Evolutionary conservation across 2,888 invertebrate genomes (phyloP).

Genomic region (Patella ulyssiponensis): DNA sequence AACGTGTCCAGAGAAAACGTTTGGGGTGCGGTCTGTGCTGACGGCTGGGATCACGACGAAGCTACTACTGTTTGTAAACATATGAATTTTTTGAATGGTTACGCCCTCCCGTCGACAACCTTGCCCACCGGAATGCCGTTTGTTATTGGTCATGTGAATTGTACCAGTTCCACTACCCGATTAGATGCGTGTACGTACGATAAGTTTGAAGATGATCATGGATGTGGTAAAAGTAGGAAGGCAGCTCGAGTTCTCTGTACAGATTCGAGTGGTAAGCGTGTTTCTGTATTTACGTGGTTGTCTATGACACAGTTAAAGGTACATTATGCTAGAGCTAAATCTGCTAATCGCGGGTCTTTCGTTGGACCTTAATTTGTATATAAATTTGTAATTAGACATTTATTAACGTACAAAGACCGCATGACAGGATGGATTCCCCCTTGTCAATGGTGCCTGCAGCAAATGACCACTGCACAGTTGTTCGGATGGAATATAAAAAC

Average conservation of each 20-base stretch:
- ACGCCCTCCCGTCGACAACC: conserved; percentile 20
- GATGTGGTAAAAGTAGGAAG: conserved; percentile 36
- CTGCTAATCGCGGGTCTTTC: too few relatives aligned
- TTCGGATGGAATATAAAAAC: too few relatives aligned
- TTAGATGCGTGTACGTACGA: conserved; percentile 43
- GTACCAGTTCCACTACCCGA: conserved; percentile 40
- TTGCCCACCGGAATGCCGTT: conserved; percentile 35
- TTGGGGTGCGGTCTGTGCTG: conserved; percentile 74
- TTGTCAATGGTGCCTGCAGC: too few relatives aligned
- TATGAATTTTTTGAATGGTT: conserved; percentile 69
- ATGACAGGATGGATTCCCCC: too few relatives aligned
- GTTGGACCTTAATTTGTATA: too few relatives aligned
- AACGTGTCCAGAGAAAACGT: conserved; percentile 45
- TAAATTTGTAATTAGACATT: too few relatives aligned
- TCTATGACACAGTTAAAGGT: too few relatives aligned
- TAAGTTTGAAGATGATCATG: conserved; percentile 38
- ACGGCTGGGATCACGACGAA: conserved; percentile 74
- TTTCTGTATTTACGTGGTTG: neutral
- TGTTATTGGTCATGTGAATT: conserved; percentile 45
- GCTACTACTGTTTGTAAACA: conserved; percentile 74
- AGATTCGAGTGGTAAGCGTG: conserved; percentile 20
- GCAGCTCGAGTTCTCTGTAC: conserved; percentile 54
- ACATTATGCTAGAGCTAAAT: too few relatives aligned
- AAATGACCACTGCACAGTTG: too few relatives aligned
- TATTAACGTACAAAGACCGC: too few relatives aligned